Evolutionary conservation across 2,888 invertebrate species (phyloP).

Genomic region (Drosophila melanosoma): DNA sequence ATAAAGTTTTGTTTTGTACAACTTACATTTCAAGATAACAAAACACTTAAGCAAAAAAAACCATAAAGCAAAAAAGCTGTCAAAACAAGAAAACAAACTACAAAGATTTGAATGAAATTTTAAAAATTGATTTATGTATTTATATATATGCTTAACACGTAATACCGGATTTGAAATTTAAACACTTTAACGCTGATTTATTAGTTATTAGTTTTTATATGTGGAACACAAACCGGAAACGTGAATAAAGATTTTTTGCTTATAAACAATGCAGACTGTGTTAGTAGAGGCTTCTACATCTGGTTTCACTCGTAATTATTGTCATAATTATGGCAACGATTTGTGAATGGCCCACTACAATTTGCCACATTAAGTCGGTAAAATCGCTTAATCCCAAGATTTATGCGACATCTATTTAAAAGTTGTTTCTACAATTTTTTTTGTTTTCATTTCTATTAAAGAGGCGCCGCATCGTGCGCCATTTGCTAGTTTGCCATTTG

Average conservation of each 20-base stretch:
- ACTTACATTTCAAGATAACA: background rate
- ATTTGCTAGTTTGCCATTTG: constrained; percentile 34
- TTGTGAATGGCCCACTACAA: constrained; percentile 56
- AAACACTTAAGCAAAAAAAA: background rate
- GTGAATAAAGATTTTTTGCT: constrained; percentile 6
- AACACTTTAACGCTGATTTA: background rate
- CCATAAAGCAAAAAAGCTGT: constrained; percentile 13
- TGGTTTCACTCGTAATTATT: constrained; percentile 18
- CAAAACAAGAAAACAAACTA: constrained; percentile 10
- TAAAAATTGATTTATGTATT: constrained; percentile 8
- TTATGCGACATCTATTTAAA: constrained; percentile 56
- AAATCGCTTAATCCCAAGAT: constrained; percentile 59
- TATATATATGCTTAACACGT: constrained; percentile 6
- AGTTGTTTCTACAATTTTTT: background rate
- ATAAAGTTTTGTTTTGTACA: background rate
- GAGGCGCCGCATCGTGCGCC: constrained; percentile 57
- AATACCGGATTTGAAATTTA: background rate
- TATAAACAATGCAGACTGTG: constrained; percentile 8
- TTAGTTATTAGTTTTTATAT: constrained; percentile 12
- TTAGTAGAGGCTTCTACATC: constrained; percentile 3
- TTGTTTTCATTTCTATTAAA: constrained; percentile 31
- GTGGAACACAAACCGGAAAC: constrained; percentile 42
- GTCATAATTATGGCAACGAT: constrained; percentile 57
- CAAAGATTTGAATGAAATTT: background rate
- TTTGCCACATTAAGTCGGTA: constrained; percentile 48